Evolutionary conservation across 2,113 vertebrate genomes (phyloP), one percentile per base, ranked within the genome.

Genomic region (Cyanoderma ruficeps): DNA sequence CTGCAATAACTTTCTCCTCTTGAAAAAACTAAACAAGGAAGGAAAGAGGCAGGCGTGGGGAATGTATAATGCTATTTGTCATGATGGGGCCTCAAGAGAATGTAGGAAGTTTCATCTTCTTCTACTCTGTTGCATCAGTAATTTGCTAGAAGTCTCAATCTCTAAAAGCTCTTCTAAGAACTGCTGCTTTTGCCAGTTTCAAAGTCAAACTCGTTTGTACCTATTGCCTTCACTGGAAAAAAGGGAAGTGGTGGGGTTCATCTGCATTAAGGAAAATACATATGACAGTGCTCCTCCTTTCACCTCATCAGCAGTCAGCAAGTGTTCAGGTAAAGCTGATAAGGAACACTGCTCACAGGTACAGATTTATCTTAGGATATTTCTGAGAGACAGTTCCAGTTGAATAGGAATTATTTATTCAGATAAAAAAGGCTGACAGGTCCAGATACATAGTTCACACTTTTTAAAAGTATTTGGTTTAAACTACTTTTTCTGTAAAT

Each of bases 11-110:
- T 67, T 90, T 90, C 75, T 65, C 53, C 67, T 88, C 79, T 86
- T 81, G 88, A 79, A 78, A 76, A 89, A 22, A 71, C n/a, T 78
- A 71, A 89, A 76, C 39, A 68, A 85, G 84, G 81, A 91, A 91
- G 83, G 46, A 72, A 94, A 79, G 41, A 25, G 55, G 27, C 22
- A 88, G 80, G 67, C 24, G 39, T 14, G 13, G 6, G 50, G 59
- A 80, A 80, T 44, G 4, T 19, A 67, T 79, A 88, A 53, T 5
- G 6, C 37, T 44, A 4, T 52, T 90, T 88, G 56, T 76, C 60
- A 67, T 12, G 13, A 68, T 28, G 31, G 64, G 31, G 41, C 11
- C 56, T 64, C 68, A 63, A 50, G 39, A 87, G 39, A 41, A 94
- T 91, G 76, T 1, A 4, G 14, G 30, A 77, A 52, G 33, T 70